Evolutionary conservation across 2,113 vertebrate genomes (phyloP).

Genomic region (Todiramphus saurophagus): DNA sequence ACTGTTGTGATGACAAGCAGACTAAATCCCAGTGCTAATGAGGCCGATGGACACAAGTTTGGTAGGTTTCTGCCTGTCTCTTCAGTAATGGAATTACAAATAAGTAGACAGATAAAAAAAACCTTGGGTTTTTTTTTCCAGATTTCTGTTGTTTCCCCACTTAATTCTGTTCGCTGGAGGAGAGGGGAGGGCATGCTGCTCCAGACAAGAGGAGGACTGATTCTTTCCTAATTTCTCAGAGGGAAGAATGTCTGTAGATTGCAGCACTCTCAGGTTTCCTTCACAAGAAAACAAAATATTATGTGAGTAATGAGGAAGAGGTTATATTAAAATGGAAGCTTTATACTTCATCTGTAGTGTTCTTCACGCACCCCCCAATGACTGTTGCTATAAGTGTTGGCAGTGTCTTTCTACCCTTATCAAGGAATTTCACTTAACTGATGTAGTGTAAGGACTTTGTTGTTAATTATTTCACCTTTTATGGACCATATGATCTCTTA

Average conservation of each 20-base stretch:
- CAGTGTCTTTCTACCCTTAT: not conserved
- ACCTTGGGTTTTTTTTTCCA: rapidly evolving
- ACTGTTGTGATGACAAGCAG: not conserved
- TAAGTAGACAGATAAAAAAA: not conserved
- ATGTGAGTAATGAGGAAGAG: not conserved
- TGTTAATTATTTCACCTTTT: not conserved
- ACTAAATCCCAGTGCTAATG: not conserved
- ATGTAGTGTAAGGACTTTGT: not conserved
- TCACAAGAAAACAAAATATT: not conserved
- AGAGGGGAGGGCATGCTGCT: not conserved
- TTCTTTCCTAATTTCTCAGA: not conserved
- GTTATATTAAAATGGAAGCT: not conserved
- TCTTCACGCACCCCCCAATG: not conserved
- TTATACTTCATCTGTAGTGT: not conserved
- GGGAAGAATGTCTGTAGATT: not conserved
- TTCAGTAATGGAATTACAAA: not conserved
- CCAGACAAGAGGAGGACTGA: not conserved
- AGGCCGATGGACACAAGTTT: not conserved
- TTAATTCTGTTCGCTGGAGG: not conserved
- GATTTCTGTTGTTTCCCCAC: not conserved
- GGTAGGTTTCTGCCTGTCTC: rapidly evolving
- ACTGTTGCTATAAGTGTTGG: not conserved
- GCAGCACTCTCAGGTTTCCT: not conserved
- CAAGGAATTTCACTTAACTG: not conserved
- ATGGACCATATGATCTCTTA: not conserved